These are phyloP conservation scores for Candidula unifasciata DNA, from an alignment of 2,888 invertebrate genomes.

Conservation along the genomic window DNA sequence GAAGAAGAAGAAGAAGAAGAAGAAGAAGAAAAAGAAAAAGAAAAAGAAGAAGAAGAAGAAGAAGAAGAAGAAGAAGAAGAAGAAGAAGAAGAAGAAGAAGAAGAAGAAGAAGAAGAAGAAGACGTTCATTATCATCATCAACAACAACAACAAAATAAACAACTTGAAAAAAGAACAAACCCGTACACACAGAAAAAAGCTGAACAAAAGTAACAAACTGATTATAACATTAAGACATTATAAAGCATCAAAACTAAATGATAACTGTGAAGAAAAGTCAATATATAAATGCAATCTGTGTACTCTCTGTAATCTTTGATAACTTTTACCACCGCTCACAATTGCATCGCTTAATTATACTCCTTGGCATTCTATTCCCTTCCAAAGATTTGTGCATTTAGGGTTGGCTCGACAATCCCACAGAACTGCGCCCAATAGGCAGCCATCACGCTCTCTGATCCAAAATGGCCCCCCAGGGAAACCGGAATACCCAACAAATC, in stretches of 20 bases:
- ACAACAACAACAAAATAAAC: no score
- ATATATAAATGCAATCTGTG: neutral
- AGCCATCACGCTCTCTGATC: constrained; percentile 44
- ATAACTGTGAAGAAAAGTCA: neutral
- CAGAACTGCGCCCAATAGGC: constrained; percentile 27
- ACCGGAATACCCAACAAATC: constrained; percentile 37
- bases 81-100: neutral
- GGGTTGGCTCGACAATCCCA: constrained; percentile 14
- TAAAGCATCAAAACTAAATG: no score
- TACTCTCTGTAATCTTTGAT: neutral
- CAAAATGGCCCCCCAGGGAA: constrained; percentile 46
- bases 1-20: neutral
- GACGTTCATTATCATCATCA: no score
- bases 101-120: neutral
- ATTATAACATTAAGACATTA: no score
- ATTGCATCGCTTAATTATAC: neutral
- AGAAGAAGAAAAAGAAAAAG: neutral
- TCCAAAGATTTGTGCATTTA: constrained; percentile 25
- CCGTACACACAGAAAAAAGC: no score
- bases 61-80: neutral
- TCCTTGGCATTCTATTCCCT: neutral
- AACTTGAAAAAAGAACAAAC: neutral
- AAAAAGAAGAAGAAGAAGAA: neutral
- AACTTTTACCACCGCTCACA: neutral
- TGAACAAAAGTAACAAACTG: no score